phyloP scores from a whole-genome alignment of 1,140 invertebrate genomes.

The Adoxophyes honmai region DNA sequence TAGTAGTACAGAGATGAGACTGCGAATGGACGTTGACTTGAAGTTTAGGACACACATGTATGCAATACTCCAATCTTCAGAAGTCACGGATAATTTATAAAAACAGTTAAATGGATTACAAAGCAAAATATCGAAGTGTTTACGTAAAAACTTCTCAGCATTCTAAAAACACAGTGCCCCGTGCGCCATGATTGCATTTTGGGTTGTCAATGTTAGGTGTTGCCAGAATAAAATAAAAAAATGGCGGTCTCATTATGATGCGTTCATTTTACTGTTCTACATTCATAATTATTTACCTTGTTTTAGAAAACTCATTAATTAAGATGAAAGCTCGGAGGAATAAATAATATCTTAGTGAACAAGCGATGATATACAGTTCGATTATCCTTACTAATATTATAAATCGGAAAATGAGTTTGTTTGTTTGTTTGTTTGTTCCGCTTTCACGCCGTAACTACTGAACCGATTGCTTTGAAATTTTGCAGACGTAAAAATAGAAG shows the following conservation, averaged over 20 bases:
- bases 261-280: no score
- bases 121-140: slow-evolving; percentile 73
- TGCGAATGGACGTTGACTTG: slow-evolving; percentile 61
- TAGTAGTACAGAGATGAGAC: slow-evolving; percentile 71
- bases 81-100: slow-evolving; percentile 61
- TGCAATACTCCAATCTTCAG: slow-evolving; percentile 58
- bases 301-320: no score
- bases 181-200: slow-evolving; percentile 78
- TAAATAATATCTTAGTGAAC: no score
- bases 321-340: no score
- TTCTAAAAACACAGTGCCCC: slow-evolving; percentile 76
- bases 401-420: no score
- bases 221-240: slow-evolving; percentile 59
- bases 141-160: slow-evolving; percentile 78
- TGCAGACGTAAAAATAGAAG: no score
- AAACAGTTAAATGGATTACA: slow-evolving; percentile 63
- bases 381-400: no score
- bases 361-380: no score
- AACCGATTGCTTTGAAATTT: no score
- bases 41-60: slow-evolving; percentile 70
- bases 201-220: slow-evolving; percentile 75
- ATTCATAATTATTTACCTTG: no score
- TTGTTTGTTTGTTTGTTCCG: no score
- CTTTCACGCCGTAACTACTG: no score
- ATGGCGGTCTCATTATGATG: slow-evolving; percentile 59